Percentiles rank a stretch among this genome's conserved stretches.
These are phyloP conservation scores for Chaetophractus vellerosus DNA, from an alignment of 2,797 vertebrate genomes.

Conservation along the genomic window DNA sequence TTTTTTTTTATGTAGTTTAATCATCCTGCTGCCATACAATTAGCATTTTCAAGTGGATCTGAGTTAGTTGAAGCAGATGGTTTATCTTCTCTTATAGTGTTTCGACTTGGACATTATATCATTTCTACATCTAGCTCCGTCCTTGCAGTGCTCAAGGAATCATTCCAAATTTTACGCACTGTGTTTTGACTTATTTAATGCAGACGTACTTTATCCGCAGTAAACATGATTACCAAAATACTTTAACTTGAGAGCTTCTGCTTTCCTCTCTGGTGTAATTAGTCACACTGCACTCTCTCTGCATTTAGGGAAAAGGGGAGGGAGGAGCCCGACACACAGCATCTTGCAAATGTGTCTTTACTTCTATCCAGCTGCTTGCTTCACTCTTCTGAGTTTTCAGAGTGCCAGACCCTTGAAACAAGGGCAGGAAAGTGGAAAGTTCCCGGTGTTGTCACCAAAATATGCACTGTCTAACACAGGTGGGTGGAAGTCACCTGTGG, in stretches of 20 bases:
- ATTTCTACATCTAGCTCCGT: constrained; percentile 89
- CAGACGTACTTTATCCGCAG: constrained; percentile 90
- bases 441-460: constrained; percentile 73
- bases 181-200: constrained; percentile 93
- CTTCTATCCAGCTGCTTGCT: constrained; percentile 89
- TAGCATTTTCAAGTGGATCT: constrained; percentile 92
- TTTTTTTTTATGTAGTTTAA: constrained; percentile 86
- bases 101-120: constrained; percentile 92
- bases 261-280: constrained; percentile 90
- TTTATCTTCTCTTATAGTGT: constrained; percentile 91
- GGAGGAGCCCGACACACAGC: constrained; percentile 84
- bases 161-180: constrained; percentile 89
- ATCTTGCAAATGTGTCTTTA: constrained; percentile 89
- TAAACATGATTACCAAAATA: constrained; percentile 92
- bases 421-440: constrained; percentile 83
- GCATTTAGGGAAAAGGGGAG: constrained; percentile 82
- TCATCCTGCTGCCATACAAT: constrained; percentile 89
- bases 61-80: constrained; percentile 92
- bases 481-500: constrained; percentile 48
- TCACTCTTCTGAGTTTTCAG: constrained; percentile 84
- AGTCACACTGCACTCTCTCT: constrained; percentile 90
- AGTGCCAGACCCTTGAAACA: constrained; percentile 85
- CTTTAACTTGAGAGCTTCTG: constrained; percentile 91
- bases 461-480: constrained; percentile 71
- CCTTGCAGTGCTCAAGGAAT: constrained; percentile 89